A percentile compares a stretch with the other conserved stretches of the same genome.
Conservation (phyloP, 2,113 vertebrate species). For the Tachysurus fulvidraco region DNA sequence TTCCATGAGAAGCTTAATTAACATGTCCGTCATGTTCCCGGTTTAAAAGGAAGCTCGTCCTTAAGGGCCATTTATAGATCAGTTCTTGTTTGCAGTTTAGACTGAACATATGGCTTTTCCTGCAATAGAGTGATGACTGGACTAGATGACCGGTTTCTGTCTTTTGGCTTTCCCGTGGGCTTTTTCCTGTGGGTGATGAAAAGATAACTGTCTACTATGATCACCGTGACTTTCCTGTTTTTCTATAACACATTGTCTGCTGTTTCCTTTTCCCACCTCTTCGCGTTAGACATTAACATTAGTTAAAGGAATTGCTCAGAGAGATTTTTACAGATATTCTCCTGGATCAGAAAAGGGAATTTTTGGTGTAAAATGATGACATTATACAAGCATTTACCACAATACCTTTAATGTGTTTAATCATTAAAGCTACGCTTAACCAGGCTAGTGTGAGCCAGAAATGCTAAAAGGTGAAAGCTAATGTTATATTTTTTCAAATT, state of each 20-base stretch:
- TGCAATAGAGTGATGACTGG: slow-evolving; percentile 48
- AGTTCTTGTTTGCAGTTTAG: slow-evolving; percentile 42
- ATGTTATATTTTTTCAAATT: not conserved
- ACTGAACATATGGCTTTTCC: slow-evolving; percentile 67
- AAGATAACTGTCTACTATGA: slow-evolving; percentile 45
- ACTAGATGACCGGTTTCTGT: slow-evolving; percentile 48
- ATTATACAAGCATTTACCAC: not conserved
- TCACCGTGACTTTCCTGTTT: slow-evolving; percentile 67
- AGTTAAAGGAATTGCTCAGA: not conserved
- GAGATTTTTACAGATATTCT: not conserved
- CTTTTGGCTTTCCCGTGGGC: slow-evolving; percentile 59
- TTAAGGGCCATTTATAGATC: slow-evolving; percentile 60
- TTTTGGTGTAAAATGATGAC: not conserved
- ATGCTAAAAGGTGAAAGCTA: not conserved
- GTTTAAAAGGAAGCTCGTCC: slow-evolving; percentile 49
- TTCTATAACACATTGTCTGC: not conserved
- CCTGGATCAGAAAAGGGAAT: not conserved
- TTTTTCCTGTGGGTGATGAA: slow-evolving; percentile 59
- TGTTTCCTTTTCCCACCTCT: slow-evolving; percentile 18
- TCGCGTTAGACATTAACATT: not conserved
- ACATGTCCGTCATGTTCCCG: slow-evolving; percentile 13
- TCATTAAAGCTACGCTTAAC: no score
- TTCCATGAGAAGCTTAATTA: slow-evolving; percentile 35
- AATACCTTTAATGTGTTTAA: not conserved
- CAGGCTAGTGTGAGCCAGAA: not conserved